Base-by-base conservation (phyloP, 2,797 vertebrate genomes). In the Caiman crocodilus region DNA sequence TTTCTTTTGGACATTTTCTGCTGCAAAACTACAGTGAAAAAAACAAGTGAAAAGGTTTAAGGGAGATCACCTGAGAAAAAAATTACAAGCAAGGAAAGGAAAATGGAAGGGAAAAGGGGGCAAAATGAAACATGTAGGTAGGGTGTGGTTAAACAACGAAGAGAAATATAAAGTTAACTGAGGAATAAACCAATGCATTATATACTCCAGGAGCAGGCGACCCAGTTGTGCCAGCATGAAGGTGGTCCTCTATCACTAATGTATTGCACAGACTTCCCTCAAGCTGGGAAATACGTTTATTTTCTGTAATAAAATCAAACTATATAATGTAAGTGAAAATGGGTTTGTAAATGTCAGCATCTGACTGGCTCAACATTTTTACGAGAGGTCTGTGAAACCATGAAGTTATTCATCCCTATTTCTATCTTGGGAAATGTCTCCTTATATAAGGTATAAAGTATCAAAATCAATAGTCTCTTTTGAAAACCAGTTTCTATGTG, bases 151-250 rank as follows among this genome's bases (percentile, higher is more conserved):
- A 83, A 85, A 94, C 25, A 80, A 26, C 21, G 12, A 84, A 55
- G 25, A 85, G 8, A 61, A 82, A 76, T 83, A 85, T 65, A 64
- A 7, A 80, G 7, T 73, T 16, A 50, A 73, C 18, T 15, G 82
- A 92, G 88, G 94, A 95, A 11, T 79, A 84, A 93, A 63, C 63
- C 84, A 92, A 78, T 28, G 57, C 59, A 50, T 50, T 67, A 74
- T 80, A 21, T 20, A 61, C 26, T 81, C 63, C 75, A 63, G 15
- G 23, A 75, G 59, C 69, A 73, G 14, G 1, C 17, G 8, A 18
- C 0, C 23, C 59, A 50, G 71, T 50, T 28, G 11, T 83, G 71
- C 65, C 63, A 69, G 32, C 42, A 63, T 74, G 67, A 14, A 59
- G 14, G 59, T 42, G 67, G 76, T 30, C 25, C n/a, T 82, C n/a